Evolutionary conservation across 2,888 invertebrate species (phyloP).

Genomic region (Lamellibrachia columna): DNA sequence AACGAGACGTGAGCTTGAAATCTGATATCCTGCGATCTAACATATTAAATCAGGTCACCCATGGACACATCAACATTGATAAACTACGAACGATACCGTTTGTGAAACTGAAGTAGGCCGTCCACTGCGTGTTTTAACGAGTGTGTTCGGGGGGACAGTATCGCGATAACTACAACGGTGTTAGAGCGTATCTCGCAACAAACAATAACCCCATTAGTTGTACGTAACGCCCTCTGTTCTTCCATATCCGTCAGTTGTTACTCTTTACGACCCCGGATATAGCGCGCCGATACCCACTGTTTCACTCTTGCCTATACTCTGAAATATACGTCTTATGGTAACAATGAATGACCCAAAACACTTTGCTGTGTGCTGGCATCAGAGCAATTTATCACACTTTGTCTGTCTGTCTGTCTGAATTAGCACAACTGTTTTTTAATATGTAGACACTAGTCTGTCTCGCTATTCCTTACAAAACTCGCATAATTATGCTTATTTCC

Average conservation of each 20-base stretch:
- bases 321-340: background rate
- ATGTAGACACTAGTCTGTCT: no score
- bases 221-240: background rate
- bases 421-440: no score
- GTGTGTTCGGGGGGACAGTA: background rate
- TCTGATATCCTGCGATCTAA: no score
- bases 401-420: background rate
- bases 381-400: background rate
- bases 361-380: background rate
- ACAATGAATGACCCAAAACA: background rate
- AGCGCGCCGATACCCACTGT: background rate
- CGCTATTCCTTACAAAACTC: no score
- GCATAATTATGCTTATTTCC: no score
- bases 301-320: background rate
- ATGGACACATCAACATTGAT: no score
- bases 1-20: no score
- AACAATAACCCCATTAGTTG: background rate
- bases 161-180: background rate
- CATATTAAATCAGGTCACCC: no score
- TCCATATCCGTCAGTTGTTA: background rate
- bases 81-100: no score
- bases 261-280: background rate
- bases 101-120: no score
- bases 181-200: background rate
- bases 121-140: no score